Percentiles rank a stretch among this genome's conserved stretches.
phyloP scores from a whole-genome alignment of 2,113 vertebrate genomes.

The Scomber colias region DNA sequence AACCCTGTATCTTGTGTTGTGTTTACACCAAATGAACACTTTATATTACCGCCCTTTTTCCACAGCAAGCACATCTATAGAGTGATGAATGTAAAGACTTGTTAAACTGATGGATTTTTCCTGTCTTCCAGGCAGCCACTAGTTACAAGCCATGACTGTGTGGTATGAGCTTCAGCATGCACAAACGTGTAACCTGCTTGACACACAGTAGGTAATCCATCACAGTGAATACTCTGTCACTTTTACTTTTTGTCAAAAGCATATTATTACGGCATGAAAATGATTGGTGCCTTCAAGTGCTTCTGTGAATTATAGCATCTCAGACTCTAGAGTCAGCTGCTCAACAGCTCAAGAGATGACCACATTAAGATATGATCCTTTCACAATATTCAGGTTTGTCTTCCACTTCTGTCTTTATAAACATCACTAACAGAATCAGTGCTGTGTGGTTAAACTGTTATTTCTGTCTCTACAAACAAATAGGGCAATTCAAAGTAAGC shows the following conservation, averaged over 20 bases:
- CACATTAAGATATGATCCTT: not conserved
- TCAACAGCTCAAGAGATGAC: not conserved
- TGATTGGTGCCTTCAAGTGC: not conserved
- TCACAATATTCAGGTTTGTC: not conserved
- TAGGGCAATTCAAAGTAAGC: not conserved
- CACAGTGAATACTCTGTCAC: slow-evolving; percentile 18
- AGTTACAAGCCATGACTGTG: slow-evolving; percentile 1
- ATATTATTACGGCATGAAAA: not conserved
- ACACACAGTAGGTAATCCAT: slow-evolving; percentile 34
- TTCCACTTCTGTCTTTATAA: not conserved
- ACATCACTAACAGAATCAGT: not conserved
- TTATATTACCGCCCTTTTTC: not conserved
- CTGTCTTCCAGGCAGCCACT: not conserved
- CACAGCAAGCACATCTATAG: too few relatives aligned
- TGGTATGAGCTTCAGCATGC: slow-evolving; percentile 33
- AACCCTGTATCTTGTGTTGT: not conserved
- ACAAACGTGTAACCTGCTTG: slow-evolving; percentile 15
- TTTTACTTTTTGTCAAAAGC: slow-evolving; percentile 18
- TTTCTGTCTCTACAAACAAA: not conserved
- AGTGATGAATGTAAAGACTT: not conserved
- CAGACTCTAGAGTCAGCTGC: not conserved
- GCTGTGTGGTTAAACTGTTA: not conserved
- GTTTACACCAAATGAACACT: too few relatives aligned
- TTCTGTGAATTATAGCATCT: not conserved
- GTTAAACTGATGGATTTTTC: not conserved